Evolutionary conservation across 1,140 invertebrate species (phyloP), one percentile per base, ranked within the genome.

Genomic region (Ganaspis sp.): DNA sequence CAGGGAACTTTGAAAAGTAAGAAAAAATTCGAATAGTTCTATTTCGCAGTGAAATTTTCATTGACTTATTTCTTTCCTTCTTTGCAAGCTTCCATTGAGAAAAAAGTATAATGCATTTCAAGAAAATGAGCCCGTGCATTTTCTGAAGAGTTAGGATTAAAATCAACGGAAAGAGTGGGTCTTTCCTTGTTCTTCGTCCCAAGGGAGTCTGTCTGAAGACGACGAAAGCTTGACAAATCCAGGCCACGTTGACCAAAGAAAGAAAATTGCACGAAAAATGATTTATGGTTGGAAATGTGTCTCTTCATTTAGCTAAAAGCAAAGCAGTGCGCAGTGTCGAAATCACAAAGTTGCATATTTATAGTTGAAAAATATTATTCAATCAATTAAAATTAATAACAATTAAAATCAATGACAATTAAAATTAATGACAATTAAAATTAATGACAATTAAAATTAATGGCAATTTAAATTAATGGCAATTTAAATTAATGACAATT

Each of bases 121-220:
- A 79, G 77, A 54, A 79, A 81, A 81, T 81, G 80, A 81, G 54
- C 73, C 69, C 76, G 73, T 75, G 75, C 73, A 77, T 77, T 72
- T 73, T 75, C 73, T 74, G 73, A 79, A 81, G 74, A 70, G 53
- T 70, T 34, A n/a, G 69, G 76, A 77, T 79, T 81, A 81, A 78
- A 78, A 81, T 75, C 72, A 53, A 73, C 6, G 64, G 19, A 6
- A 71, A 49, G 70, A 72, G 29, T 49, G 23, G 15, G 58, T n/a
- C 38, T 74, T 38, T 78, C 72, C 73, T 40, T 81, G 74, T 78
- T 54, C 12, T 29, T 3, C 4, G 29, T 73, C 72, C 34, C 26
- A 19, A 1, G 42, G 21, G 72, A 69, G 15, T 64, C 70, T 70
- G 72, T 45, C 42, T n/a, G 34, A 45, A 64, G 26, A 34, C 23